These are phyloP conservation scores for Scolopax rusticola DNA, from an alignment of 2,797 vertebrate genomes.

Conservation along the genomic window DNA sequence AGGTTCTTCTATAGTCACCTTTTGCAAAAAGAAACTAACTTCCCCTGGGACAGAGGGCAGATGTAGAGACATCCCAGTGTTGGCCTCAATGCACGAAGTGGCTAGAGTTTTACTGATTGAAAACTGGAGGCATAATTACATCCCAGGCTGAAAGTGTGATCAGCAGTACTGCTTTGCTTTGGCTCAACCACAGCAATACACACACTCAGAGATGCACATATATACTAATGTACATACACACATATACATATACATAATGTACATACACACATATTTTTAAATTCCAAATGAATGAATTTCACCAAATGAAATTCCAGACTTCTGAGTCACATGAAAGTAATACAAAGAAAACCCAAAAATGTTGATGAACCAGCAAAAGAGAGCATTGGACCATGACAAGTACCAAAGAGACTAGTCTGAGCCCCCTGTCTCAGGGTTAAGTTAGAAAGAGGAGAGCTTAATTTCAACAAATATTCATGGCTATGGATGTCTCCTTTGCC, in stretches of 20 bases:
- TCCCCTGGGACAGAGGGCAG: accelerated
- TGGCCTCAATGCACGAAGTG: neutral
- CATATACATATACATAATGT: too few relatives aligned
- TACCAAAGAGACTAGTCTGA: neutral
- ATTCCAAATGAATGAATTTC: neutral
- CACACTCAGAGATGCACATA: neutral
- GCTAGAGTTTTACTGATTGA: neutral
- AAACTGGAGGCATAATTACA: neutral
- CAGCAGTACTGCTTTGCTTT: neutral
- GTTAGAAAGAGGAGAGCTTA: neutral
- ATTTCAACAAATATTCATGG: neutral
- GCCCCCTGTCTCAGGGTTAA: neutral
- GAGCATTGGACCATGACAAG: neutral
- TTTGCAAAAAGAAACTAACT: neutral
- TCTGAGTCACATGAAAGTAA: neutral
- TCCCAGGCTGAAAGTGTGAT: neutral
- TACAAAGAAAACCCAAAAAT: neutral
- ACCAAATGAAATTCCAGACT: neutral
- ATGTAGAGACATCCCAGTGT: neutral
- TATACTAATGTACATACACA: neutral
- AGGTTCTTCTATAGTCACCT: neutral
- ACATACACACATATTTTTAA: neutral
- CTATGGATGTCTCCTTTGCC: neutral
- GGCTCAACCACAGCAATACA: neutral
- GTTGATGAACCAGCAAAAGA: neutral